Evolutionary conservation across 2,888 invertebrate species (phyloP).

Genomic region (Cephus pulcher): DNA sequence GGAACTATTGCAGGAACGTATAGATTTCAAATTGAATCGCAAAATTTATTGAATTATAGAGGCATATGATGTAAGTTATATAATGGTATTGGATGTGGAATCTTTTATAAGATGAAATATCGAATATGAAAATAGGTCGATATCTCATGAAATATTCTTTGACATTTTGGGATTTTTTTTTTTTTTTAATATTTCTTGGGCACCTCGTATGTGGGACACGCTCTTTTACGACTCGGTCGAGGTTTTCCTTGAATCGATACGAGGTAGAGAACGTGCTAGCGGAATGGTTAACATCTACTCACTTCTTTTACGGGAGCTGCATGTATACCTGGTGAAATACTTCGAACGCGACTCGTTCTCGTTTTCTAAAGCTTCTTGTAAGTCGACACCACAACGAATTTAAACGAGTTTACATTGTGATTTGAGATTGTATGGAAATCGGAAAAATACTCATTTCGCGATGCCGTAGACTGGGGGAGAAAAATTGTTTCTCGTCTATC

Average conservation of each 20-base stretch:
- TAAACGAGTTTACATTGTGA: background rate
- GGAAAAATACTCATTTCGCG: background rate
- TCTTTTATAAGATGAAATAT: background rate
- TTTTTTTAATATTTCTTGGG: background rate
- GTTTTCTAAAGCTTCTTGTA: background rate
- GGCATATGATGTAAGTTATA: background rate
- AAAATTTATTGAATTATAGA: background rate
- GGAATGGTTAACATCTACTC: constrained; percentile 8
- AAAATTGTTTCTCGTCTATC: background rate
- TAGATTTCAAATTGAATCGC: background rate
- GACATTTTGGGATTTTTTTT: background rate
- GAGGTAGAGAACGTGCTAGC: constrained; percentile 13
- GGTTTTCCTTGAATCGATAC: constrained; percentile 38
- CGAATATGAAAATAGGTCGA: background rate
- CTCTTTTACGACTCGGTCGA: constrained; percentile 27
- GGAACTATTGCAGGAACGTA: background rate
- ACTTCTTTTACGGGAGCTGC: background rate
- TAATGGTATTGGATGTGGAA: background rate
- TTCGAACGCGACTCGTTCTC: background rate
- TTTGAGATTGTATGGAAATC: background rate
- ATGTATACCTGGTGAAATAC: background rate
- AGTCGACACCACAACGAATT: background rate
- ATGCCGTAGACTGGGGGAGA: background rate
- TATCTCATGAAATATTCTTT: background rate
- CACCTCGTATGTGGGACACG: background rate